Percentiles rank a stretch among this genome's conserved stretches.
Evolutionary conservation across 2,113 vertebrate species (phyloP).

Genomic region (Brachyhypopomus gauderio): DNA sequence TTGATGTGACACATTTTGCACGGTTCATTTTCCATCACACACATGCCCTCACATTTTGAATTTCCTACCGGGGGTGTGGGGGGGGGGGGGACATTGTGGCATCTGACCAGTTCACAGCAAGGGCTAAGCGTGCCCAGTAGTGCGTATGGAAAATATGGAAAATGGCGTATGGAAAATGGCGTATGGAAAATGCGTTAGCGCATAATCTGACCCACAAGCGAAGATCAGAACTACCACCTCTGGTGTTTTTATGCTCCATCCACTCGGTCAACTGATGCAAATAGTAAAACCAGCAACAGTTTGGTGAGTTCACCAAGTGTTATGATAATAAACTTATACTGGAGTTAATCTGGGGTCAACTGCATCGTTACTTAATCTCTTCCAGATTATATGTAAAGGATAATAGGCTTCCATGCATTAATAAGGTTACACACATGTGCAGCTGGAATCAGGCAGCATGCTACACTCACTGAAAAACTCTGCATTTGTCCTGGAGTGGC

Average conservation of each 20-base stretch:
- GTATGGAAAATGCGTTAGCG: background rate
- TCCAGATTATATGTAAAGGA: background rate
- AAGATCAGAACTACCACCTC: background rate
- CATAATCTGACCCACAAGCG: background rate
- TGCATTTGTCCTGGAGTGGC: background rate
- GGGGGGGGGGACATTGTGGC: too few species aligned
- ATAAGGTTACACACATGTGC: background rate
- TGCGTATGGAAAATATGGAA: too few species aligned
- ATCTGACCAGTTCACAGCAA: background rate
- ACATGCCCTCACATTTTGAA: background rate
- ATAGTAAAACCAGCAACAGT: too few species aligned
- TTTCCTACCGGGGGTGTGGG: too few species aligned
- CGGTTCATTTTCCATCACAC: constrained; percentile 6
- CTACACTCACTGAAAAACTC: background rate
- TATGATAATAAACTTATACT: background rate
- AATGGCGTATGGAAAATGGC: background rate
- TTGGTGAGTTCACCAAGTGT: background rate
- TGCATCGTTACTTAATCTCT: background rate
- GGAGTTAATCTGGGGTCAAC: too few species aligned
- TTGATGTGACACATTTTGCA: background rate
- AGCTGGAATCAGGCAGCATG: background rate
- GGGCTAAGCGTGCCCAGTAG: too few species aligned
- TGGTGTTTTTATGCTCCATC: background rate
- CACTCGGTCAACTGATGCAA: background rate
- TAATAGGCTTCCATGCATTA: constrained; percentile 26